Evolutionary conservation across 2,113 vertebrate species (phyloP), one percentile per base, ranked within the genome.

Genomic region (Ceratotherium simum): DNA sequence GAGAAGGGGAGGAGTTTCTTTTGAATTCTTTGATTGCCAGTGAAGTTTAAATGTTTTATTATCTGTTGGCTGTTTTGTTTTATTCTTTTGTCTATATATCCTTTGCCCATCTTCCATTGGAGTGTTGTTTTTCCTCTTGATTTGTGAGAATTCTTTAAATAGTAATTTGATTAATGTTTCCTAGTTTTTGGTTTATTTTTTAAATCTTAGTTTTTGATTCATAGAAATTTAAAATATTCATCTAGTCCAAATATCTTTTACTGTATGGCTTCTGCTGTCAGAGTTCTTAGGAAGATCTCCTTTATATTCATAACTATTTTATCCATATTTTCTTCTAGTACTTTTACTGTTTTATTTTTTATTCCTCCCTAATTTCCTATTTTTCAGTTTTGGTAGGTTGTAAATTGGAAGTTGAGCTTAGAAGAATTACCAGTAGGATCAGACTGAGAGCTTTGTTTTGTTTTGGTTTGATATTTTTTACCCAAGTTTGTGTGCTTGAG

Each of bases 391-490:
- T 78, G 51, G 4, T 51, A 60, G 27, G 36, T 84, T 94, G 14
- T 78, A 92, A 89, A 65, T 92, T 78, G 8, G 7, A 75, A 82
- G 21, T 81, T 92, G 72, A 87, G 31, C 56, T 91, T 95, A 51
- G 29, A 51, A 85, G 56, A 75, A 33, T 56, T 84, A 60, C 39
- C 78, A 51, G 39, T 58, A 60, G 14, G 0, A 3, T 84, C 36
- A 31, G 62, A 84, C 90, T 76, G 20, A 88, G 33, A 7, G 21
- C 23, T n/a, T 87, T 65, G 67, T 36, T 64, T 93, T 82, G 27
- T 67, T 65, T 21, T 9, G 20, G 4, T 82, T 70, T 18, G 9
- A 11, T 29, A 11, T 23, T 39, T n/a, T 64, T 85, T 39, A 20
- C 36, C 29, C 14, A 84, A 56, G 31, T 80, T 80, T 11, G 14